Evolutionary conservation across 2,113 vertebrate genomes (phyloP), one percentile per base, ranked within the genome.

Genomic region (Sinocyclocheilus anophthalmus): DNA sequence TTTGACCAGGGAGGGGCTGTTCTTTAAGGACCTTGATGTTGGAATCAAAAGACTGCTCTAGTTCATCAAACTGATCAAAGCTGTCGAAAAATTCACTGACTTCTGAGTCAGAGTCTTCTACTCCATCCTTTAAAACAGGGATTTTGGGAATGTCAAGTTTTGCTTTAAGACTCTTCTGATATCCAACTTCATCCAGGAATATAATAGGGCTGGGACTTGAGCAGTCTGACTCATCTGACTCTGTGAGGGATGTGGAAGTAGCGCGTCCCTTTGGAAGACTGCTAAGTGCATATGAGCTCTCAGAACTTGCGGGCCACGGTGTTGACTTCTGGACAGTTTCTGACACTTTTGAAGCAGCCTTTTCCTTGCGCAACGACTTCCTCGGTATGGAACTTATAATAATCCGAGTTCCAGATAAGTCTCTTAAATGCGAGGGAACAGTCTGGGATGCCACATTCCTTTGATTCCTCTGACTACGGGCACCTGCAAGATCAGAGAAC

Each of bases 61-160:
- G 90, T 61, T 98, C 98, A 92, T 99, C 98, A 81, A 99, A 98
- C 84, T 96, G 97, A 94, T 99, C 98, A 91, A 99, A 99, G 89
- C 98, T 99, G 92, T 99, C 98, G 92, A 99, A 99, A 94, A 99
- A 99, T 89, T 99, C 98, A 92, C 98, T 97, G 20, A 99, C 95
- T 95, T 99, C 98, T 11, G 98, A 99, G 89, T 99, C 98, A 18
- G 98, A 99, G 92, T 99, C 97, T 89, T 99, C 98, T 79, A 99
- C 94, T 55, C 95, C 95, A 85, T 98, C 96, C 93, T 96, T 97
- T 84, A 96, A 94, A 45, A 97, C 95, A 13, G 98, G 98, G 72
- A 99, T 96, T 93, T 98, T 96, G 81, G 98, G 98, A 88, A 99
- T 95, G 75, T 98, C 96, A 88, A 99, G 95, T 87, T 97, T 98